Conservation (phyloP, 2,888 invertebrate species). For the Epiblema foenella region DNA sequence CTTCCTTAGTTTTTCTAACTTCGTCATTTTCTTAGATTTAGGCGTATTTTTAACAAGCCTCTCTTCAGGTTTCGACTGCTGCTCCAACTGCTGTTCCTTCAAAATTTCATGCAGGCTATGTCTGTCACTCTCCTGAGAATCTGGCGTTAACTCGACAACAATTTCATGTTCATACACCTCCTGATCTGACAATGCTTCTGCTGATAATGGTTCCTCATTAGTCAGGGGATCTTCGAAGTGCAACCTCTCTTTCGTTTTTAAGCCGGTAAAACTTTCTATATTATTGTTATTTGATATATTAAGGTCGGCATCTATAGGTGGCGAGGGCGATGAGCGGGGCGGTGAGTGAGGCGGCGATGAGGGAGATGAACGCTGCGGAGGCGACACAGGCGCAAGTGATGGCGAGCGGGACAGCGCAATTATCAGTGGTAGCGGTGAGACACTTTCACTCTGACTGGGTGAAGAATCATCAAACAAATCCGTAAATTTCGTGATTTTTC, state of each 20-base stretch:
- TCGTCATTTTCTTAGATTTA: slow-evolving; percentile 59
- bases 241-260: slow-evolving; percentile 26
- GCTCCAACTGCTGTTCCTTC: slow-evolving; percentile 18
- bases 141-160: slow-evolving; percentile 29
- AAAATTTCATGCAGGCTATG: slow-evolving; percentile 20
- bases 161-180: slow-evolving; percentile 32
- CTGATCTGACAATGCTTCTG: slow-evolving; percentile 12
- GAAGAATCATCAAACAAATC: slow-evolving; percentile 23
- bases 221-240: slow-evolving; percentile 25
- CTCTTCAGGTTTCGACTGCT: not conserved
- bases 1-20: slow-evolving; percentile 63
- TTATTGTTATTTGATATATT: slow-evolving; percentile 1
- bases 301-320: not conserved
- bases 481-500: slow-evolving; percentile 22
- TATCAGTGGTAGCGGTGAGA: not conserved
- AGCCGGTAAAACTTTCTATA: not conserved
- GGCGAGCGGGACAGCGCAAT: not conserved
- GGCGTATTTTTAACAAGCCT: slow-evolving; percentile 40
- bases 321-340: not conserved
- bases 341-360: not conserved
- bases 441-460: slow-evolving; percentile 3
- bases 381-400: not conserved
- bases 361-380: not conserved
- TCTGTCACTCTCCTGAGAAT: slow-evolving; percentile 27
- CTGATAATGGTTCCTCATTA: slow-evolving; percentile 6